Percentiles rank a stretch among this genome's conserved stretches.
Evolutionary conservation across 2,113 vertebrate genomes (phyloP).

Genomic region (Ictalurus furcatus): DNA sequence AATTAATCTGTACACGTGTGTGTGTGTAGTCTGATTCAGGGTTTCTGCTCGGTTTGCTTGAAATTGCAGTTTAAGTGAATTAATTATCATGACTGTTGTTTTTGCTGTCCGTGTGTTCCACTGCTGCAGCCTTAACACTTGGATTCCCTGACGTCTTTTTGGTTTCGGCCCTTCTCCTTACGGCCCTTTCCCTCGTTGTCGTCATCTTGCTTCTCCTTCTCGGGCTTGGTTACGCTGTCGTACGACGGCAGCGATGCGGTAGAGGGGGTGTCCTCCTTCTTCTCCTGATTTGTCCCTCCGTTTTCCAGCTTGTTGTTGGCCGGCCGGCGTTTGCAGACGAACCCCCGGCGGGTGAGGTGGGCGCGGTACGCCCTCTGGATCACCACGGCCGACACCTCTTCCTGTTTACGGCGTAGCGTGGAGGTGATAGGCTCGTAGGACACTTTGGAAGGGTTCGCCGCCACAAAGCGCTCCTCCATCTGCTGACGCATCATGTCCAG

Average conservation of each 20-base stretch:
- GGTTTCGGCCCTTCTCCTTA: constrained; percentile 88
- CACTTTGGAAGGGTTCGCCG: constrained; percentile 98
- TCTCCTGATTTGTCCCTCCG: constrained; percentile 86
- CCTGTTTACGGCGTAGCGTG: constrained; percentile 94
- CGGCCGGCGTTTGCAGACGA: constrained; percentile 79
- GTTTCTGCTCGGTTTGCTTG: constrained; percentile 72
- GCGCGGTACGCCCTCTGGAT: constrained; percentile 92
- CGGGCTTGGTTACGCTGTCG: constrained; percentile 98
- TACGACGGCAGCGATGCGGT: constrained; percentile 97
- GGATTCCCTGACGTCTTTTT: constrained; percentile 92
- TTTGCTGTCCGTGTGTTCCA: constrained; percentile 70
- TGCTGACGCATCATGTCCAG: constrained; percentile 95
- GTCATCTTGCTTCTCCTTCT: constrained; percentile 93
- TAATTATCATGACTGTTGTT: constrained; percentile 68
- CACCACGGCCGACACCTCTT: constrained; percentile 88
- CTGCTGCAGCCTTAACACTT: constrained; percentile 83
- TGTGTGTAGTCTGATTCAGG: constrained; percentile 67
- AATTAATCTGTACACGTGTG: constrained; percentile 76
- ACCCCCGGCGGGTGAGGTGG: constrained; percentile 82
- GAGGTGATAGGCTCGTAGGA: constrained; percentile 98
- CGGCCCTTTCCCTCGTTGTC: constrained; percentile 85
- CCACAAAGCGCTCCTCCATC: constrained; percentile 99
- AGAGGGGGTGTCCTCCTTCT: constrained; percentile 92
- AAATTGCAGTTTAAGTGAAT: constrained; percentile 62
- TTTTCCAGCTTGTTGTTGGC: constrained; percentile 86